Percentiles rank a stretch among this genome's conserved stretches.
Conservation (phyloP, 2,113 vertebrate species). For the Vireo altiloquus region DNA sequence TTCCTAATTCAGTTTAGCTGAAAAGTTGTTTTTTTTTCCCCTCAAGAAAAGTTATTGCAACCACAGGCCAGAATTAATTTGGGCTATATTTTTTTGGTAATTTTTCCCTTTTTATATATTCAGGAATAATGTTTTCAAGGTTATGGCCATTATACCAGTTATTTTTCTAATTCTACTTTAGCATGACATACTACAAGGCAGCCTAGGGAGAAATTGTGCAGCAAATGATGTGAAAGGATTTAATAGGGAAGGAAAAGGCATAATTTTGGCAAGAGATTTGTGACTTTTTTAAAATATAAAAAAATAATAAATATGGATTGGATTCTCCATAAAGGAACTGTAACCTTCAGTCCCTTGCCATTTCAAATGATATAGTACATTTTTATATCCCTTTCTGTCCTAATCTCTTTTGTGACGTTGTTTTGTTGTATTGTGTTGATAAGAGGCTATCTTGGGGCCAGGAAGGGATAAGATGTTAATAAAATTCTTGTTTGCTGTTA, state of each 20-base stretch:
- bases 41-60: background rate
- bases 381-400: constrained; percentile 28
- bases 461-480: constrained; percentile 60
- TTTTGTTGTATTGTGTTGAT: constrained; percentile 56
- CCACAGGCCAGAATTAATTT: background rate
- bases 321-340: background rate
- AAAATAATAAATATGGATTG: background rate
- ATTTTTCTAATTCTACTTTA: constrained; percentile 48
- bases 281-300: constrained; percentile 12
- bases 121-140: constrained; percentile 24
- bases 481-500: constrained; percentile 61
- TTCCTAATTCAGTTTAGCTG: background rate
- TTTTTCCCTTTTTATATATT: constrained; percentile 5
- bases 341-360: background rate
- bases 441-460: constrained; percentile 58
- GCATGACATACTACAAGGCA: constrained; percentile 15
- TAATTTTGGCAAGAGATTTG: constrained; percentile 32
- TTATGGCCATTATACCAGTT: constrained; percentile 47
- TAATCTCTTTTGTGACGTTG: constrained; percentile 46
- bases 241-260: background rate
- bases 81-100: background rate
- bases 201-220: background rate
- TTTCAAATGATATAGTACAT: constrained; percentile 39
- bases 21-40: background rate
- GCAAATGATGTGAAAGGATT: background rate